Percentiles rank a stretch among this genome's conserved stretches.
Evolutionary conservation across 2,113 vertebrate species (phyloP).

Genomic region (Serilophus lunatus): DNA sequence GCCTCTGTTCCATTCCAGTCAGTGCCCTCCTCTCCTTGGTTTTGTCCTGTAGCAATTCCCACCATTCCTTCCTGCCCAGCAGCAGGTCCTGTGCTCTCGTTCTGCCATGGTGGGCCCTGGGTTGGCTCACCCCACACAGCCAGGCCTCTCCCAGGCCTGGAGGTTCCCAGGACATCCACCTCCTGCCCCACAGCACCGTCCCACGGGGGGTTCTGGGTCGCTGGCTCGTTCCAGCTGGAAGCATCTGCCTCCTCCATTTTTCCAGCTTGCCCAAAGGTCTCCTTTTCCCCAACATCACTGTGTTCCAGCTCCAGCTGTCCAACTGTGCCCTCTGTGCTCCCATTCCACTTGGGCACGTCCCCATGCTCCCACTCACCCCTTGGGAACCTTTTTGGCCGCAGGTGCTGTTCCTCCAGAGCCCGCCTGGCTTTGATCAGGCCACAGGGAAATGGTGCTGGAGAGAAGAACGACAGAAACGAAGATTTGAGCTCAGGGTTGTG

Average conservation of each 20-base stretch:
- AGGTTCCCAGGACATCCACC: fast-evolving
- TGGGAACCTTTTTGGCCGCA: fast-evolving
- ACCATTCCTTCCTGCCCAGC: fast-evolving
- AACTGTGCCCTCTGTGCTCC: neutral
- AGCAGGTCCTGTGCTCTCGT: fast-evolving
- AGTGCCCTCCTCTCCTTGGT: fast-evolving
- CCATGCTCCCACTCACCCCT: fast-evolving
- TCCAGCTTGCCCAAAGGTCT: neutral
- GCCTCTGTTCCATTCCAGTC: fast-evolving
- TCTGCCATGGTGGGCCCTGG: neutral
- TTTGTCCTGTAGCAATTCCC: neutral
- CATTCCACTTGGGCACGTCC: neutral
- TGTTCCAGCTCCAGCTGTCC: neutral
- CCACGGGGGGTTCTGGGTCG: fast-evolving
- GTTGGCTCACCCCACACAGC: fast-evolving
- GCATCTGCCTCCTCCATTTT: neutral
- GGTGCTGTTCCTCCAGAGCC: neutral
- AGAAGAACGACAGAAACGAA: neutral
- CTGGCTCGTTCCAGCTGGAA: neutral
- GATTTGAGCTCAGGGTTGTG: neutral
- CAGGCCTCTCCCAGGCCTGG: fast-evolving
- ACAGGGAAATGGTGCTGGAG: conserved; percentile 58
- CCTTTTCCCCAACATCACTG: neutral
- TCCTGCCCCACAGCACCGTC: neutral
- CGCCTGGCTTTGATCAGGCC: conserved; percentile 44